Conservation (phyloP, 2,797 vertebrate species). For the Periophthalmus magnuspinnatus region DNA sequence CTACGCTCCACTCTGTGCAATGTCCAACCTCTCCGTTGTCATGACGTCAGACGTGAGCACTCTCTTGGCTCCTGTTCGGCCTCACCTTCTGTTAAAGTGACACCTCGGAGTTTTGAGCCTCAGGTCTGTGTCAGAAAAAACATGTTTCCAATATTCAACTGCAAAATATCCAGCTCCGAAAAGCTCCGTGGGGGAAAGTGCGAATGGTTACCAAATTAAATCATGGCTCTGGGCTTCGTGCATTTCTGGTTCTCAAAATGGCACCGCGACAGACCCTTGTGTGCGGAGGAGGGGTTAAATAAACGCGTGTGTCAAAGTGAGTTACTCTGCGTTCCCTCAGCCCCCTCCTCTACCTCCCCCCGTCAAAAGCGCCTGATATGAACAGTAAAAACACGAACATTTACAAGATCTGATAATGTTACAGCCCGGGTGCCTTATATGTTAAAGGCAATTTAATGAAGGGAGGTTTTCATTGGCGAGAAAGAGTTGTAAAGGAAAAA, state of each 20-base stretch:
- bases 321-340: conserved; percentile 1
- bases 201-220: conserved; percentile 17
- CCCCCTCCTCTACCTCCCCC: background rate
- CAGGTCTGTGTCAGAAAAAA: conserved; percentile 6
- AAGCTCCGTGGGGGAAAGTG: conserved; percentile 19
- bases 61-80: conserved; percentile 11
- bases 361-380: conserved; percentile 7
- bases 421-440: background rate
- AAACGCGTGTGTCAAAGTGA: conserved; percentile 5
- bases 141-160: conserved; percentile 24
- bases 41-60: background rate
- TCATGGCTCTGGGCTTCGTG: conserved; percentile 20
- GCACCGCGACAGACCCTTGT: background rate
- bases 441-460: background rate
- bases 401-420: background rate
- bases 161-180: conserved; percentile 23
- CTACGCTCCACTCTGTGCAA: too few species aligned
- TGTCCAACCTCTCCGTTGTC: too few species aligned
- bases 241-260: background rate
- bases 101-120: background rate
- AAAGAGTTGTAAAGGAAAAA: background rate
- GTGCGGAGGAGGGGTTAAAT: conserved; percentile 12
- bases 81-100: conserved; percentile 18
- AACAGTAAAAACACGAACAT: background rate
- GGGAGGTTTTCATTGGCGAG: background rate